Evolutionary conservation across 2,113 vertebrate genomes (phyloP).

Genomic region (Mionectes macconnelli): DNA sequence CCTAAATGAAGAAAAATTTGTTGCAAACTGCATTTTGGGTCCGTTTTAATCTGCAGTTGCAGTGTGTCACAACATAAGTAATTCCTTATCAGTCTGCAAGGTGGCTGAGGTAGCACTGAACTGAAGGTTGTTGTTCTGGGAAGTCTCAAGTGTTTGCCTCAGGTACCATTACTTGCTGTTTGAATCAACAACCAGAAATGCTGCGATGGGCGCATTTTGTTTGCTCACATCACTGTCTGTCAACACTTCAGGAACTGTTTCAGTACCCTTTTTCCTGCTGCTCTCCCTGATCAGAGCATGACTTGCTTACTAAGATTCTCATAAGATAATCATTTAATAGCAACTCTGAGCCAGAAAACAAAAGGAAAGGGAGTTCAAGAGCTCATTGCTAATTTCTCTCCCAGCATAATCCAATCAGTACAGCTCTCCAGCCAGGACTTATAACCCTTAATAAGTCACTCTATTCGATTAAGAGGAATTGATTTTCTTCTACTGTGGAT

Average conservation of each 20-base stretch:
- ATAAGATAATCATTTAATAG: conserved; percentile 73
- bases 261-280: conserved; percentile 48
- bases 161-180: background rate
- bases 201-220: background rate
- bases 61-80: background rate
- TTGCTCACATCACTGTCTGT: conserved; percentile 52
- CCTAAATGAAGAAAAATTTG: background rate
- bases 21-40: background rate
- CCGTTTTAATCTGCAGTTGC: background rate
- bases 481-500: conserved; percentile 77
- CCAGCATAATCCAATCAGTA: conserved; percentile 78
- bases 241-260: conserved; percentile 54
- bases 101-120: background rate
- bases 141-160: background rate
- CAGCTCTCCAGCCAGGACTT: conserved; percentile 77
- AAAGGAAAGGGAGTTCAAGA: conserved; percentile 69
- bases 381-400: conserved; percentile 77
- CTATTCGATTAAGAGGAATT: conserved; percentile 87
- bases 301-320: conserved; percentile 70
- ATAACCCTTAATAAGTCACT: conserved; percentile 88
- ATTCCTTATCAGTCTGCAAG: background rate
- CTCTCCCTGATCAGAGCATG: conserved; percentile 64
- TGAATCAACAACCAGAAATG: background rate
- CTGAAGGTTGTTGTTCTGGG: background rate
- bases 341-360: conserved; percentile 68